Conservation (phyloP, 2,113 vertebrate species). For the Canis aureus region DNA sequence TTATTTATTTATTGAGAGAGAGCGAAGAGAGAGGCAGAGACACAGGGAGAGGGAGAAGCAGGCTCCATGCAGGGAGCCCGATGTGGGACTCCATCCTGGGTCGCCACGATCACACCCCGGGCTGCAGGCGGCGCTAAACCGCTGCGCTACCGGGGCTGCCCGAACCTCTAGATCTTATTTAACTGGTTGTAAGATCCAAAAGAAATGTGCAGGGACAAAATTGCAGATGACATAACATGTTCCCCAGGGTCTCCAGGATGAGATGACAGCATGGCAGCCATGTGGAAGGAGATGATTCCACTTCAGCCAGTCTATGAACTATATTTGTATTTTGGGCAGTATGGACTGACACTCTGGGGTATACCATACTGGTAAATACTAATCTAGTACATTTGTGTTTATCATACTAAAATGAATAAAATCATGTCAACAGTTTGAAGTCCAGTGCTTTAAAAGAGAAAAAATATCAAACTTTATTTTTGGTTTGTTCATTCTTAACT, state of each 20-base stretch:
- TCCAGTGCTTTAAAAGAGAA: background rate
- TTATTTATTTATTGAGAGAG: too few relatives aligned
- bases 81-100: too few relatives aligned
- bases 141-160: too few relatives aligned
- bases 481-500: background rate
- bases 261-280: fast-evolving
- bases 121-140: too few relatives aligned
- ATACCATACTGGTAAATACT: background rate
- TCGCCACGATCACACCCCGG: too few relatives aligned
- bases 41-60: too few relatives aligned
- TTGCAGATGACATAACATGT: fast-evolving
- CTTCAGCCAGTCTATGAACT: background rate
- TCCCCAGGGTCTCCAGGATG: background rate
- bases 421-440: background rate
- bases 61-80: too few relatives aligned
- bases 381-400: background rate
- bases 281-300: fast-evolving
- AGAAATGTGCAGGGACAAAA: background rate
- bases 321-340: background rate
- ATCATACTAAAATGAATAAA: background rate
- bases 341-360: background rate
- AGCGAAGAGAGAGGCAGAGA: too few relatives aligned
- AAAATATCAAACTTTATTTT: background rate
- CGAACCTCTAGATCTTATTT: background rate
- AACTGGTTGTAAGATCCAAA: background rate